Percentiles rank a stretch among this genome's conserved stretches.
These are phyloP conservation scores for Alectoris magna DNA, from an alignment of 2,797 vertebrate genomes.

Conservation along the genomic window DNA sequence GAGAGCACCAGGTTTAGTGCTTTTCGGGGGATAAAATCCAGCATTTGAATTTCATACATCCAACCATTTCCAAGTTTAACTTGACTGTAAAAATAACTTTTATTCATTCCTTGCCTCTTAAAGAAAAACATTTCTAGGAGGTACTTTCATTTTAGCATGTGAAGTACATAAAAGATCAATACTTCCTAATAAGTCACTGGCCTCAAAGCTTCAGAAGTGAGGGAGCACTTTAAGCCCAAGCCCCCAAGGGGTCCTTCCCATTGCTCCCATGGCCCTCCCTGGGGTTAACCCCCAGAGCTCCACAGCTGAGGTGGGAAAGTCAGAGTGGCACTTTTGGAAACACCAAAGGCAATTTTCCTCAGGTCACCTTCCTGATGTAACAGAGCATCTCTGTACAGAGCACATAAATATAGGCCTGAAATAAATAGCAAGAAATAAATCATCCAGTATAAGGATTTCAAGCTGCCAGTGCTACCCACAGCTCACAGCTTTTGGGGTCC, in stretches of 20 bases:
- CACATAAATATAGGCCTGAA: background rate
- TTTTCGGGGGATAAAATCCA: background rate
- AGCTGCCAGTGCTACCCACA: background rate
- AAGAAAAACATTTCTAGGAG: background rate
- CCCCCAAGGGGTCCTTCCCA: background rate
- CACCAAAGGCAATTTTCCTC: background rate
- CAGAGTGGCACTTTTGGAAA: background rate
- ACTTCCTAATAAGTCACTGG: background rate
- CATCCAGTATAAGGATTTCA: background rate
- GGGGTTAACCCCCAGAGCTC: background rate
- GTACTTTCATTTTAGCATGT: background rate
- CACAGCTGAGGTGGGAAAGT: accelerated
- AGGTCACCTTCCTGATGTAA: background rate
- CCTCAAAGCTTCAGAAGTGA: background rate
- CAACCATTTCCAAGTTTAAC: background rate
- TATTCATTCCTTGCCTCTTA: background rate
- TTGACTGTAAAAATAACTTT: background rate
- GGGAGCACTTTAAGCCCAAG: background rate
- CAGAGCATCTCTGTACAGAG: background rate
- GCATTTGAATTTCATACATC: background rate
- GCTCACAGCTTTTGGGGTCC: background rate
- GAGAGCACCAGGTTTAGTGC: background rate
- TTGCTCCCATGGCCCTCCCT: background rate
- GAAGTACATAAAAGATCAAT: background rate
- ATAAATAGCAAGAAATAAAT: background rate